phyloP scores from a whole-genome alignment of 2,888 invertebrate species.

The Cistogaster globosa region DNA sequence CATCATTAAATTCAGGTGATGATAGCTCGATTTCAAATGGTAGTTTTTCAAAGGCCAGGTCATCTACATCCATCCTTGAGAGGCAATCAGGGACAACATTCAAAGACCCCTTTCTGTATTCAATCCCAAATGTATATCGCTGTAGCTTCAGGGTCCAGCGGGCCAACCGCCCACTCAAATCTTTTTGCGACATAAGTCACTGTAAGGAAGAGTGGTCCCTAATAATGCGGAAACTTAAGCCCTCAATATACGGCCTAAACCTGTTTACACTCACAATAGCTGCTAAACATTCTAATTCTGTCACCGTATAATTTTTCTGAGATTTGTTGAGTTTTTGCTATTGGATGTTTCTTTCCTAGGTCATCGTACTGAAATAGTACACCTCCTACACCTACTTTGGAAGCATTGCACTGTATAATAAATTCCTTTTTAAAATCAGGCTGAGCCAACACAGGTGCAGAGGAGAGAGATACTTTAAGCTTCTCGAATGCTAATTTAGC shows the following conservation, averaged over 20 bases:
- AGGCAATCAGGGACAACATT: slow-evolving; percentile 32
- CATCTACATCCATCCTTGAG: background rate
- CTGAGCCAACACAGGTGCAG: slow-evolving; percentile 36
- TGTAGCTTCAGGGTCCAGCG: slow-evolving; percentile 28
- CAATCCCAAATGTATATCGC: background rate
- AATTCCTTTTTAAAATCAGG: too few species aligned
- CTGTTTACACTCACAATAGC: background rate
- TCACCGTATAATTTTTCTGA: slow-evolving; percentile 11
- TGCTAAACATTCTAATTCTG: slow-evolving; percentile 3
- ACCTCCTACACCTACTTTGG: slow-evolving; percentile 5
- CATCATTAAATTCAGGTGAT: slow-evolving; percentile 16
- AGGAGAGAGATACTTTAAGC: background rate
- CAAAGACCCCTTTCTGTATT: slow-evolving; percentile 34
- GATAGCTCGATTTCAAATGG: background rate
- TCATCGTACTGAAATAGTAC: slow-evolving; percentile 43
- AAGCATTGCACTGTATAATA: slow-evolving; percentile 26
- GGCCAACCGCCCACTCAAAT: background rate
- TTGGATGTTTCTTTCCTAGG: slow-evolving; percentile 32
- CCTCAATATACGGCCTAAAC: slow-evolving; percentile 41
- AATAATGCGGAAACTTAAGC: slow-evolving; percentile 39
- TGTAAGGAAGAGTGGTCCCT: slow-evolving; percentile 39
- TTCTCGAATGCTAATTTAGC: slow-evolving; percentile 3
- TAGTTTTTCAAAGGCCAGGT: background rate
- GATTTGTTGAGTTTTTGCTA: background rate
- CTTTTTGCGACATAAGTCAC: slow-evolving; percentile 37